Evolutionary conservation across 2,888 invertebrate genomes (phyloP).

Genomic region (Melinaea marsaeus): DNA sequence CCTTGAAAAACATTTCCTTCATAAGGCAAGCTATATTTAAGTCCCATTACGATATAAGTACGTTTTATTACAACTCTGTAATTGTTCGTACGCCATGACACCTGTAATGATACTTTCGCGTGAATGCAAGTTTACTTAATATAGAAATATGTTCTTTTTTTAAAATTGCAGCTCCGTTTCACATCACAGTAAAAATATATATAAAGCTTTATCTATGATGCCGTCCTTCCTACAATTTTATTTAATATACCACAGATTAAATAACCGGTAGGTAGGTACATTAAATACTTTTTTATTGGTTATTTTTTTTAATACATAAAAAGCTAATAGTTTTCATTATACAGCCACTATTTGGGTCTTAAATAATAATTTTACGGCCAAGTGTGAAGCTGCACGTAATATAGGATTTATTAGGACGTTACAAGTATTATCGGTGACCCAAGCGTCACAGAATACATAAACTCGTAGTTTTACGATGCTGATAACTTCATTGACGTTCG

Average conservation of each 20-base stretch:
- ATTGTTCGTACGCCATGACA: conserved; percentile 22
- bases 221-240: too few relatives aligned
- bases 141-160: not conserved
- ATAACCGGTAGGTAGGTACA: too few relatives aligned
- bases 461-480: conserved; percentile 45
- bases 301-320: not conserved
- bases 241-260: too few relatives aligned
- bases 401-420: conserved; percentile 4
- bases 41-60: conserved; percentile 18
- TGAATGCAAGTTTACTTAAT: conserved; percentile 14
- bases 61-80: conserved; percentile 15
- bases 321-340: not conserved
- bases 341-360: not conserved
- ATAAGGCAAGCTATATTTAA: conserved; percentile 14
- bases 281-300: not conserved
- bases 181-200: not conserved
- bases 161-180: not conserved
- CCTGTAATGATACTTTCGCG: conserved; percentile 28
- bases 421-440: conserved; percentile 46
- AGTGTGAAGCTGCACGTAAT: not conserved
- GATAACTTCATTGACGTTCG: conserved; percentile 41
- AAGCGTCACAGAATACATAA: conserved; percentile 48
- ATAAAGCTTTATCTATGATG: not conserved
- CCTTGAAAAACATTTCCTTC: conserved; percentile 4
- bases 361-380: not conserved